Evolutionary conservation across 2,113 vertebrate genomes (phyloP).

Genomic region (Dicrurus megarhynchus): DNA sequence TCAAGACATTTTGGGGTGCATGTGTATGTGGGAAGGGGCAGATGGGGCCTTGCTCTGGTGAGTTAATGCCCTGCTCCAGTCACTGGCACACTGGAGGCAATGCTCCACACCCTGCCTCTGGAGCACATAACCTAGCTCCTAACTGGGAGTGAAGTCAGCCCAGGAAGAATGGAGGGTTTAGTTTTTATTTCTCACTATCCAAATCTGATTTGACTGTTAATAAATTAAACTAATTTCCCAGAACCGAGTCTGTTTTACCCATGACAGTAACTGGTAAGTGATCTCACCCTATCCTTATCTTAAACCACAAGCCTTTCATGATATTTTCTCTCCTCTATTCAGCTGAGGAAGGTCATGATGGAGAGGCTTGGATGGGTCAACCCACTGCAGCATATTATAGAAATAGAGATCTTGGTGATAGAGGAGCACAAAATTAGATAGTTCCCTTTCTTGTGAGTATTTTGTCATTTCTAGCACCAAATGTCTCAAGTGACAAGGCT

Average conservation of each 20-base stretch:
- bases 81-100: background rate
- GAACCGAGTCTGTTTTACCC: fast-evolving
- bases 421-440: background rate
- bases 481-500: background rate
- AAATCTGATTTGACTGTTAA: background rate
- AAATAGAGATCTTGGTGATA: background rate
- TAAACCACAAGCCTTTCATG: background rate
- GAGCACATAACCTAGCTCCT: background rate
- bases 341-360: background rate
- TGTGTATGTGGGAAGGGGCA: background rate
- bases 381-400: background rate
- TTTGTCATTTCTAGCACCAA: background rate
- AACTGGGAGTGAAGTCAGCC: background rate
- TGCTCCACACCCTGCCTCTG: background rate
- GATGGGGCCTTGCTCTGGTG: background rate
- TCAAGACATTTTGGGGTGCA: background rate
- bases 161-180: fast-evolving
- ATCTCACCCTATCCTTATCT: background rate
- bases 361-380: background rate
- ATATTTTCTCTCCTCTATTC: background rate
- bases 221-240: background rate
- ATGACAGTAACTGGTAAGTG: no score
- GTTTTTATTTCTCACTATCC: background rate
- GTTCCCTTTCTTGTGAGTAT: background rate
- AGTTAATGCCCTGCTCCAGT: background rate